These are phyloP conservation scores for Drosophila barbarae DNA, from an alignment of 2,888 invertebrate species.

Conservation along the genomic window DNA sequence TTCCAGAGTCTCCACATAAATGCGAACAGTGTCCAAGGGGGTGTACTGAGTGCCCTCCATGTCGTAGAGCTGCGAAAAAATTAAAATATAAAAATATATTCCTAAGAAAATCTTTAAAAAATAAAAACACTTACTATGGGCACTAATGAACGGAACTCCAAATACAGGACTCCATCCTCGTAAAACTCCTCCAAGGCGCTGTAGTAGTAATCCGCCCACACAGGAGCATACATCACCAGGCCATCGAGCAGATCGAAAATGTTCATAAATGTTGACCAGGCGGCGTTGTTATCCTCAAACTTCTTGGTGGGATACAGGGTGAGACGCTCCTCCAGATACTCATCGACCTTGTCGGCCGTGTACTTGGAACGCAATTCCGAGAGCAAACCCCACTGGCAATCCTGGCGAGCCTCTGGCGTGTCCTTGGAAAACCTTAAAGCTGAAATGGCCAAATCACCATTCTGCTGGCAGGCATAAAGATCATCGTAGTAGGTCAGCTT, in stretches of 20 bases:
- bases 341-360: slow-evolving; percentile 80
- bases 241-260: slow-evolving; percentile 82
- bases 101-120: no score
- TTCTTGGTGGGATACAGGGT: slow-evolving; percentile 81
- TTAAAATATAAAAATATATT: neutral
- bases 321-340: slow-evolving; percentile 81
- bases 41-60: slow-evolving; percentile 83
- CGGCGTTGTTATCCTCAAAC: slow-evolving; percentile 81
- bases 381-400: slow-evolving; percentile 69
- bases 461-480: slow-evolving; percentile 80
- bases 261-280: slow-evolving; percentile 82
- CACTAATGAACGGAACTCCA: slow-evolving; percentile 85
- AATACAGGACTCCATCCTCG: slow-evolving; percentile 85
- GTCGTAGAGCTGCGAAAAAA: slow-evolving; percentile 81
- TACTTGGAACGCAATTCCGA: slow-evolving; percentile 56
- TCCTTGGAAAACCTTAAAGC: slow-evolving; percentile 60
- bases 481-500: slow-evolving; percentile 84
- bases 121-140: slow-evolving; percentile 77
- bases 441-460: slow-evolving; percentile 40
- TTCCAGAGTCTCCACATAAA: slow-evolving; percentile 82
- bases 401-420: slow-evolving; percentile 37
- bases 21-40: slow-evolving; percentile 81
- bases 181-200: slow-evolving; percentile 83
- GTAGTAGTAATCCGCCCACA: slow-evolving; percentile 85
- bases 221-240: slow-evolving; percentile 83